Percentiles rank a stretch among this genome's conserved stretches.
These are phyloP conservation scores for Pygoscelis antarcticus DNA, from an alignment of 2,113 vertebrate genomes.

Conservation along the genomic window DNA sequence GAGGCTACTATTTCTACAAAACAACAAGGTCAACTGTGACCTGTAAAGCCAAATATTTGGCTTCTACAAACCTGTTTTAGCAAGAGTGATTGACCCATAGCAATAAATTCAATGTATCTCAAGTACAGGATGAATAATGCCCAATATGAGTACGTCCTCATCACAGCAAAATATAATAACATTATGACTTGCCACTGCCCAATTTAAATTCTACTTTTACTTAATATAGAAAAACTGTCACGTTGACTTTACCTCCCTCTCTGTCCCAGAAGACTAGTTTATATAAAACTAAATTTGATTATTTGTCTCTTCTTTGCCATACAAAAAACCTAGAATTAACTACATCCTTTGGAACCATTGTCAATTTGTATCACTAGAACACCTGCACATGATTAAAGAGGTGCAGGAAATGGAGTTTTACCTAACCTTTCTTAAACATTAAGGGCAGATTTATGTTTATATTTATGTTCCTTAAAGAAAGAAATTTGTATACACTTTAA, in stretches of 20 bases:
- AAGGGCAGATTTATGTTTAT: background rate
- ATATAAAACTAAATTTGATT: background rate
- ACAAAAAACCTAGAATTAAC: background rate
- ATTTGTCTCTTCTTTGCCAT: background rate
- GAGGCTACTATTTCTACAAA: background rate
- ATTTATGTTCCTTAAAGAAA: background rate
- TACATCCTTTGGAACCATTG: background rate
- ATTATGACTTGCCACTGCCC: background rate
- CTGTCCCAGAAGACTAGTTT: background rate
- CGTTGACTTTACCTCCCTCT: background rate
- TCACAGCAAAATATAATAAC: background rate
- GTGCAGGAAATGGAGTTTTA: background rate
- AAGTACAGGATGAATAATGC: background rate
- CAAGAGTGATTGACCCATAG: background rate
- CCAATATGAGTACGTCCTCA: too few species aligned
- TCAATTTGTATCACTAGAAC: background rate
- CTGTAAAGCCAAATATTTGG: background rate
- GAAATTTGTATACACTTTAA: background rate
- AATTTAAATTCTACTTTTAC: background rate
- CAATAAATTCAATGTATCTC: background rate
- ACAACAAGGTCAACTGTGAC: background rate
- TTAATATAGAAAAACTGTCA: background rate
- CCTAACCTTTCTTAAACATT: background rate
- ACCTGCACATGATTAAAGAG: background rate
- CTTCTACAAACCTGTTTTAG: background rate